A percentile compares a stretch with the other conserved stretches of the same genome.
phyloP scores from a whole-genome alignment of 2,888 invertebrate genomes.

The Corythucha ciliata region DNA sequence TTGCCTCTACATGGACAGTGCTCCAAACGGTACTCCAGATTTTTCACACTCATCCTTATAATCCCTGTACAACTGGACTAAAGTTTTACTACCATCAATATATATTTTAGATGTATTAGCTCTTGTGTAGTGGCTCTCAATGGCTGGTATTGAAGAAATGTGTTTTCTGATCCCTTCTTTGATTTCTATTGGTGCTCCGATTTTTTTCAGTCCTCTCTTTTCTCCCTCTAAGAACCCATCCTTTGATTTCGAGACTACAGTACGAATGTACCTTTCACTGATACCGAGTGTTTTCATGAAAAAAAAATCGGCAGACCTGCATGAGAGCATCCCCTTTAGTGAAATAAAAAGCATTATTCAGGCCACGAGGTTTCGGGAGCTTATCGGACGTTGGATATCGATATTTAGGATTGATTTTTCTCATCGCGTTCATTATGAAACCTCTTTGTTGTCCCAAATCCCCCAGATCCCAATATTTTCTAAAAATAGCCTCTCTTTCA shows the following conservation, averaged over 20 bases:
- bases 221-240: not conserved
- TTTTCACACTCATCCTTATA: not conserved
- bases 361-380: no score
- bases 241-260: slow-evolving; percentile 1
- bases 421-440: no score
- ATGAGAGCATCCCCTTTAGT: no score
- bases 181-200: not conserved
- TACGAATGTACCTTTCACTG: slow-evolving; percentile 1
- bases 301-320: no score
- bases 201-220: not conserved
- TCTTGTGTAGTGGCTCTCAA: slow-evolving; percentile 6
- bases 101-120: slow-evolving; percentile 1
- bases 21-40: not conserved
- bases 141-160: not conserved
- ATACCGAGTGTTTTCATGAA: no score
- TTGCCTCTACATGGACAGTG: not conserved
- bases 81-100: slow-evolving; percentile 3
- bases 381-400: no score
- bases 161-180: not conserved
- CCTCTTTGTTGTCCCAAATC: no score
- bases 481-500: no score
- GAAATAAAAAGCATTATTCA: no score
- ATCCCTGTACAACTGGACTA: slow-evolving; percentile 3
- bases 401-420: no score
- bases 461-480: no score